Conservation (phyloP, 1,140 invertebrate species). For the Caenorhabditis briggsae region DNA sequence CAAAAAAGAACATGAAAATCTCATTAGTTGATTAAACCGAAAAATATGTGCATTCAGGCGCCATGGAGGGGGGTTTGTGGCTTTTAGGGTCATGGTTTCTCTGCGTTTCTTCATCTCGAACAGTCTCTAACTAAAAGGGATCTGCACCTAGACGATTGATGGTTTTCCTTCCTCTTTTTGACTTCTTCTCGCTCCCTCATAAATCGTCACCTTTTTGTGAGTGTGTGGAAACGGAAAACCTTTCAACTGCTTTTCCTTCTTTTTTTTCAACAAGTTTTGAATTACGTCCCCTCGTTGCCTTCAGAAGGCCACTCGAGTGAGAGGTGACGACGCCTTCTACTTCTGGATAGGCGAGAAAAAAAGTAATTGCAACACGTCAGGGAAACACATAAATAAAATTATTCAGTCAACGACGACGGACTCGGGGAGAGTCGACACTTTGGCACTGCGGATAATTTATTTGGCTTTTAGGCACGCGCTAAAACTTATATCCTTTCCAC, state of each 20-base stretch:
- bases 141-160: background rate
- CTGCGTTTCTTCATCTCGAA: background rate
- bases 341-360: background rate
- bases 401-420: slow-evolving; percentile 17
- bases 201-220: slow-evolving; percentile 47
- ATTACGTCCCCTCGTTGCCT: background rate
- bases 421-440: background rate
- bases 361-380: slow-evolving; percentile 55
- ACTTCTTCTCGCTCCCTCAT: background rate
- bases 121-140: background rate
- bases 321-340: slow-evolving; percentile 9
- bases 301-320: background rate
- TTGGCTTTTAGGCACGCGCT: slow-evolving; percentile 44
- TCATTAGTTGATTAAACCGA: slow-evolving; percentile 51
- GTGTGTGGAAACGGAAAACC: background rate
- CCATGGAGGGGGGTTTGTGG: background rate
- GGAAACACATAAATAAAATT: slow-evolving; percentile 56
- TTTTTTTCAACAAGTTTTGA: slow-evolving; percentile 52
- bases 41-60: background rate
- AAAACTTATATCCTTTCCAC: background rate
- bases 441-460: slow-evolving; percentile 20
- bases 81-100: background rate
- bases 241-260: background rate
- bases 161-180: background rate
- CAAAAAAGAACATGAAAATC: slow-evolving; percentile 42